phyloP scores from a whole-genome alignment of 2,888 invertebrate species.

The Pollenia labialis region DNA sequence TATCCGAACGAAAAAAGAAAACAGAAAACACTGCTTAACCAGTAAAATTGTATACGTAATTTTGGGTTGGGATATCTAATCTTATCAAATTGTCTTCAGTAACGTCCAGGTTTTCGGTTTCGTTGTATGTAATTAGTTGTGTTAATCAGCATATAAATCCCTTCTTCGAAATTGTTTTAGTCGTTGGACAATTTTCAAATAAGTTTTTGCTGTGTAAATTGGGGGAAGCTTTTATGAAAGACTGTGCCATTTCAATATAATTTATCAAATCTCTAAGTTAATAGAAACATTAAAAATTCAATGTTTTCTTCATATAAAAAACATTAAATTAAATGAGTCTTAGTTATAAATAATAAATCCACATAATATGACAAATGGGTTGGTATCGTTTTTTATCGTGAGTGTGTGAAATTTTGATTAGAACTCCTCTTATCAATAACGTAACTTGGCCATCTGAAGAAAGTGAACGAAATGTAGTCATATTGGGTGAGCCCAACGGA shows the following conservation, averaged over 20 bases:
- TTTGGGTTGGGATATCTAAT: conserved; percentile 58
- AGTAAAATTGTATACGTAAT: conserved; percentile 9
- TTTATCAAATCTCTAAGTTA: conserved; percentile 61
- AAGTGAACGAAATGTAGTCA: conserved; percentile 50
- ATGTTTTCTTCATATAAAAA: neutral
- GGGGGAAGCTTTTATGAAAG: conserved; percentile 28
- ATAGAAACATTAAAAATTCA: conserved; percentile 30
- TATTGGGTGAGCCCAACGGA: conserved; percentile 36
- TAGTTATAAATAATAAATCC: conserved; percentile 54
- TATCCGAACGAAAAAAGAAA: neutral
- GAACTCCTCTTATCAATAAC: conserved; percentile 66
- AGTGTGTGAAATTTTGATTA: conserved; percentile 43
- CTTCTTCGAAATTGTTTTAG: conserved; percentile 9
- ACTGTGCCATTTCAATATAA: conserved; percentile 58
- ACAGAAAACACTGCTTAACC: neutral
- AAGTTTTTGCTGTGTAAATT: neutral
- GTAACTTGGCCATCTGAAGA: conserved; percentile 65
- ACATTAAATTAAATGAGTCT: conserved; percentile 23
- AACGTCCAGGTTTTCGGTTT: conserved; percentile 26
- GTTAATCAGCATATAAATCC: conserved; percentile 29
- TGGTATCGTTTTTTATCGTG: conserved; percentile 2
- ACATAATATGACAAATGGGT: neutral
- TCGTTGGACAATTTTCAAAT: neutral
- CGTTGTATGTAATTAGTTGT: conserved; percentile 5
- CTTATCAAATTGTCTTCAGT: conserved; percentile 58